Evolutionary conservation across 2,888 invertebrate species (phyloP).

Genomic region (Empis stercorea): DNA sequence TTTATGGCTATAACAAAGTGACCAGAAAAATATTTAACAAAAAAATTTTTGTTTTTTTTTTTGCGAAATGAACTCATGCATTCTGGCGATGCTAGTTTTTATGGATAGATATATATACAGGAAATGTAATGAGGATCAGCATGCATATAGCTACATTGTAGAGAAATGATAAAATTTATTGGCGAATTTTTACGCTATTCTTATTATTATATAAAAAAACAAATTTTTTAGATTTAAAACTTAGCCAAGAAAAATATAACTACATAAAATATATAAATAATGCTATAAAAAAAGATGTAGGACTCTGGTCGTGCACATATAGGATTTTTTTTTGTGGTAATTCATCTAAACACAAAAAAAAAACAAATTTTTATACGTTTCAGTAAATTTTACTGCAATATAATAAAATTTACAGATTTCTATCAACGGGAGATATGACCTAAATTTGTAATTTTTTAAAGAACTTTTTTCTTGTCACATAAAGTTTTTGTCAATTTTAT

Average conservation of each 20-base stretch:
- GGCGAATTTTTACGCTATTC: slow-evolving; percentile 17
- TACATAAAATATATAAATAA: no score
- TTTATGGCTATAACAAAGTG: no score
- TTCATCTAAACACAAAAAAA: not conserved
- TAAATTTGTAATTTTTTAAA: no score
- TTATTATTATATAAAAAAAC: slow-evolving; percentile 7
- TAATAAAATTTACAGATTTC: no score
- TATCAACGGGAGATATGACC: no score
- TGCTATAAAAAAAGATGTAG: no score
- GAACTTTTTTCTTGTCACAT: no score
- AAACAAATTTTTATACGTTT: not conserved
- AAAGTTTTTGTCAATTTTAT: no score
- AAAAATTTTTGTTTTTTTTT: no score
- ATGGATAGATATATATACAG: not conserved
- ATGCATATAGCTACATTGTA: slow-evolving; percentile 13
- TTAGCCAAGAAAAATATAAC: not conserved
- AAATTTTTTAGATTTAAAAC: slow-evolving; percentile 8
- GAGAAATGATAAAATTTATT: slow-evolving; percentile 16
- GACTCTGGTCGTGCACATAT: not conserved
- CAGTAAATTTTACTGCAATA: not conserved
- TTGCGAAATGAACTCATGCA: no score
- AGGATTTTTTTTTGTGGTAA: not conserved
- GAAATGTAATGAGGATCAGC: slow-evolving; percentile 2
- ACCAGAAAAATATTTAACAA: no score
- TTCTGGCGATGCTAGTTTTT: not conserved